These are phyloP conservation scores for Limosa lapponica DNA, from an alignment of 2,797 vertebrate genomes.

Conservation along the genomic window DNA sequence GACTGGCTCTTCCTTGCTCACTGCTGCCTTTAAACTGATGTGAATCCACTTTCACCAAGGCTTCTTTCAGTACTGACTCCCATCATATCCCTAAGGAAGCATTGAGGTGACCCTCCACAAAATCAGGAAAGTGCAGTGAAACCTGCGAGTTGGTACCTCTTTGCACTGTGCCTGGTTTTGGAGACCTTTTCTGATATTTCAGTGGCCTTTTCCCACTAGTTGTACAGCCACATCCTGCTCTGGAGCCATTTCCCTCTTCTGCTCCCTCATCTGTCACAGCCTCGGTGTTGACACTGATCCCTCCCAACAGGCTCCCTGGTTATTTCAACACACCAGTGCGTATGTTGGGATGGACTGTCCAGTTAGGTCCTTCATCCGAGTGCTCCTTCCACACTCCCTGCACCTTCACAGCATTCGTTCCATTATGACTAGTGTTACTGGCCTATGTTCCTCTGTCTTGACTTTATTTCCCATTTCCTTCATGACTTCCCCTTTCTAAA, in stretches of 20 bases:
- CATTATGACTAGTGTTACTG: not conserved
- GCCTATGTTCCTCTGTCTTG: not conserved
- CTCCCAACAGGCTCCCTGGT: not conserved
- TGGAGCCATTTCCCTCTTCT: not conserved
- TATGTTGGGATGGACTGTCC: not conserved
- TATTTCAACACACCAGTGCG: not conserved
- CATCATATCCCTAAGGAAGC: not conserved
- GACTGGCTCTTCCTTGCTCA: not conserved
- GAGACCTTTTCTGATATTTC: not conserved
- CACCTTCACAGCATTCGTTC: not conserved
- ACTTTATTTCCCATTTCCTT: slow-evolving; percentile 25
- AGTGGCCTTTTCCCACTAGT: not conserved
- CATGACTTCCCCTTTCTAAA: not conserved
- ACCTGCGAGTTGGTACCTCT: fast-evolving
- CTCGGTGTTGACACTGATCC: not conserved
- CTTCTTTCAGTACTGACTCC: not conserved
- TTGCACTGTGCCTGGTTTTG: not conserved
- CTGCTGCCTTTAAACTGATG: not conserved
- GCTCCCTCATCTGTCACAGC: not conserved
- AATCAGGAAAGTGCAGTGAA: not conserved
- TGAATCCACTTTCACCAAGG: not conserved
- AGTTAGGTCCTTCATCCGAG: fast-evolving
- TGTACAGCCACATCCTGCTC: not conserved
- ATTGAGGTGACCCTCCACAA: not conserved
- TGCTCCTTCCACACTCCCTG: not conserved